Evolutionary conservation across 1,140 invertebrate genomes (phyloP), one percentile per base, ranked within the genome.

Genomic region (Zaprionus capensis): DNA sequence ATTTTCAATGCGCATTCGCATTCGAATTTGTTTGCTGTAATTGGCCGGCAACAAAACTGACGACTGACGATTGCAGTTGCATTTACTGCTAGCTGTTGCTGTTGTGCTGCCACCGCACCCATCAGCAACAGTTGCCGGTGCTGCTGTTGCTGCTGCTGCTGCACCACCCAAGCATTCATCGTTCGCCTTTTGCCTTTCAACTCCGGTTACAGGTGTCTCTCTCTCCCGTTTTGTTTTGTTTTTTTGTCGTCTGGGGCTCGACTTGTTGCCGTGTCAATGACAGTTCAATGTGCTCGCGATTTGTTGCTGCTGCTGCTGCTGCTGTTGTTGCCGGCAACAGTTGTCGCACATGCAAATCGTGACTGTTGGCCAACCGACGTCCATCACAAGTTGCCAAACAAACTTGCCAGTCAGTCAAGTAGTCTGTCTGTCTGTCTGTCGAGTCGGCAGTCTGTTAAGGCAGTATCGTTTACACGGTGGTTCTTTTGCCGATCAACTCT

Each of bases 321-420:
- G 71, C 71, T 77, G 63, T 55, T 73, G 75, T 66, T 76, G 65
- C 72, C 77, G 86, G 86, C 86, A 90, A 85, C 82, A 86, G 80
- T 91, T 90, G 85, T 85, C 84, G 88, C 88, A 91, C 84, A 90
- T 91, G 84, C 88, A 91, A 91, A 88, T 91, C 88, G 88, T 91
- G 88, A 91, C 88, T 88, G 72, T 85, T 85, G 85, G 65, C 71
- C 76, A 75, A 69, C 59, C 71, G 62, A 78, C 75, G 74, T 88
- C 84, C 84, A 88, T 88, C 83, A 88, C 82, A 84, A 88, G 78
- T 88, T 90, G 79, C 85, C 85, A 88, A 90, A 88, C 85, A 78
- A 73, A 73, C 75, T 69, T 65, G 70, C 79, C 82, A 75, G 83
- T 71, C 73, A 75, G 71, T 78, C 73, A 76, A 63, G 53, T 57